A percentile compares a stretch with the other conserved stretches of the same genome.
These are phyloP conservation scores for Heterocephalus glaber DNA, from an alignment of 2,113 vertebrate genomes.

Conservation along the genomic window DNA sequence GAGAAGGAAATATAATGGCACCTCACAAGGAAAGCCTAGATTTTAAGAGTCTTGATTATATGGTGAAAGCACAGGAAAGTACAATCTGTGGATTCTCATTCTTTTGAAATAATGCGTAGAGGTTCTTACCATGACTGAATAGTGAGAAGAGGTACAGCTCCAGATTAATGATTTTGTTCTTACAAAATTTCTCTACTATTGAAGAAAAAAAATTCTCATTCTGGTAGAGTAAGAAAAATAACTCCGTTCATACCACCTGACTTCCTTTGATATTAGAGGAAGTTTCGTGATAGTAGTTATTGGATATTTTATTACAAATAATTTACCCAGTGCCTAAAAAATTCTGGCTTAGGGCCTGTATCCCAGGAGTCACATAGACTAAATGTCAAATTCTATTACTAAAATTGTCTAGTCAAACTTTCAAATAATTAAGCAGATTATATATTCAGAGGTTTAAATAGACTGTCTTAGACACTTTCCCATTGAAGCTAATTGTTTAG, in stretches of 20 bases:
- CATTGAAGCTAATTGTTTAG: background rate
- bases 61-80: background rate
- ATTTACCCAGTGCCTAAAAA: slow-evolving; percentile 26
- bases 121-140: background rate
- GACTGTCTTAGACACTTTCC: background rate
- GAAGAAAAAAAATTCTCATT: background rate
- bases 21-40: background rate
- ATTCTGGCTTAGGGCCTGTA: background rate
- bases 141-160: background rate
- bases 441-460: background rate
- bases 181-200: slow-evolving; percentile 1
- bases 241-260: background rate
- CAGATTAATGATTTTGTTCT: slow-evolving; percentile 15
- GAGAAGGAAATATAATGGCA: background rate
- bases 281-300: slow-evolving; percentile 17
- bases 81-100: background rate
- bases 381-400: background rate
- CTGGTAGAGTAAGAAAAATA: background rate
- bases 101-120: background rate
- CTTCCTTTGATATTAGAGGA: background rate
- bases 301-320: background rate
- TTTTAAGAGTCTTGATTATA: background rate
- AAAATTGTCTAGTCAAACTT: slow-evolving; percentile 2
- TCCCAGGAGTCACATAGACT: background rate
- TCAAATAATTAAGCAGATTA: background rate